phyloP scores from a whole-genome alignment of 2,888 invertebrate species.

The Octodonta nipae region DNA sequence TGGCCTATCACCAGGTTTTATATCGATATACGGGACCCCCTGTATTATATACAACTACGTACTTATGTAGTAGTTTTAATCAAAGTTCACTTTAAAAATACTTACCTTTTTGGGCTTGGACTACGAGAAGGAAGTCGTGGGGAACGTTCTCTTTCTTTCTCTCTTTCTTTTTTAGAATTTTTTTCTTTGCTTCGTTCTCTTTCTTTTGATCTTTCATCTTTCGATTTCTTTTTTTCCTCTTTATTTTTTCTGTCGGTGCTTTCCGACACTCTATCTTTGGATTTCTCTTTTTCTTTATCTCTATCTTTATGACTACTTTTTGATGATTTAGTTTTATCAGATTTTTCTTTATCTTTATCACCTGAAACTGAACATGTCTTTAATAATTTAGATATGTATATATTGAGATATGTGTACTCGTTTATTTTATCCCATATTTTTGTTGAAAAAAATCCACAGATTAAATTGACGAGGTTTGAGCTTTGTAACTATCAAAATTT shows the following conservation, averaged over 20 bases:
- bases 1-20: too few species aligned
- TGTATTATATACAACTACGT: too few species aligned
- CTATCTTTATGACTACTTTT: conserved; percentile 46
- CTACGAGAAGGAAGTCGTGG: conserved; percentile 26
- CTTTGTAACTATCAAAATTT: too few species aligned
- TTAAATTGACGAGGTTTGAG: too few species aligned
- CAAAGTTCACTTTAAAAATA: too few species aligned
- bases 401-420: too few species aligned
- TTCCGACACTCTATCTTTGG: conserved; percentile 27
- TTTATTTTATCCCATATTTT: too few species aligned
- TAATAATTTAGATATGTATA: too few species aligned
- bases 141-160: conserved; percentile 37
- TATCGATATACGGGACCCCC: too few species aligned
- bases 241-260: conserved; percentile 34
- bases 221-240: conserved; percentile 37
- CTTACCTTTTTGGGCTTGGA: conserved; percentile 24
- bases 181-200: conserved; percentile 41
- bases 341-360: conserved; percentile 25
- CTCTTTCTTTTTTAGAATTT: conserved; percentile 35
- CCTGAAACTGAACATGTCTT: not conserved
- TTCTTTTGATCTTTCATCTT: conserved; percentile 40
- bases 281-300: conserved; percentile 33
- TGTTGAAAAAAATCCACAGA: too few species aligned
- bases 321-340: conserved; percentile 30
- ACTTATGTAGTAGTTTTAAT: too few species aligned